Evolutionary conservation across 2,888 invertebrate genomes (phyloP).

Genomic region (Cryptosula pallasiana): DNA sequence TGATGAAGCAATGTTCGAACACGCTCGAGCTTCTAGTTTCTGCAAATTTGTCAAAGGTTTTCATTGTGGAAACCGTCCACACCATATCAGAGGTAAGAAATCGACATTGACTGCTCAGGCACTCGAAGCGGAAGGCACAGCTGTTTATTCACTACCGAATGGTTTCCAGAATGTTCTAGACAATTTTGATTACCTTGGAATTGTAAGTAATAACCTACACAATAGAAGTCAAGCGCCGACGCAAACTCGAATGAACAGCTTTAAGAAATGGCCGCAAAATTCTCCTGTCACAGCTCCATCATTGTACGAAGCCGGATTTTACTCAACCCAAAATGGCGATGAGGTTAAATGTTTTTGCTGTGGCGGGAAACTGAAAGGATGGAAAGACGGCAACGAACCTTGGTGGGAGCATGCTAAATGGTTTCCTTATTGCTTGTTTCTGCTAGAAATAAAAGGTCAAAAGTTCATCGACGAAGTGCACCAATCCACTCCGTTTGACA

Average conservation of each 20-base stretch:
- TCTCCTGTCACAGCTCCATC: conserved; percentile 56
- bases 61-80: conserved; percentile 10
- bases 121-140: background rate
- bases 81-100: background rate
- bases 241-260: background rate
- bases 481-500: background rate
- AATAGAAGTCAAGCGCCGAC: background rate
- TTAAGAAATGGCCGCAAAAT: background rate
- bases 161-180: background rate
- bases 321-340: conserved; percentile 76
- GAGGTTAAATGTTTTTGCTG: conserved; percentile 89
- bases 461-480: conserved; percentile 45
- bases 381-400: conserved; percentile 84
- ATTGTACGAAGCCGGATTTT: conserved; percentile 84
- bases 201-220: background rate
- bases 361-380: conserved; percentile 86
- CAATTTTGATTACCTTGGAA: background rate
- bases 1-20: background rate
- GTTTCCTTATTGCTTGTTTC: conserved; percentile 78
- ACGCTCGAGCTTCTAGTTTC: background rate
- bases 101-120: background rate
- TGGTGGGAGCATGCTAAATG: conserved; percentile 92
- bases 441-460: conserved; percentile 73
- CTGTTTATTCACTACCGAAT: background rate
- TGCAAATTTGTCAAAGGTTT: conserved; percentile 17